Percentiles rank a stretch among this genome's conserved stretches.
These are phyloP conservation scores for Pangasius larnaudii DNA, from an alignment of 2,797 vertebrate genomes.

Conservation along the genomic window DNA sequence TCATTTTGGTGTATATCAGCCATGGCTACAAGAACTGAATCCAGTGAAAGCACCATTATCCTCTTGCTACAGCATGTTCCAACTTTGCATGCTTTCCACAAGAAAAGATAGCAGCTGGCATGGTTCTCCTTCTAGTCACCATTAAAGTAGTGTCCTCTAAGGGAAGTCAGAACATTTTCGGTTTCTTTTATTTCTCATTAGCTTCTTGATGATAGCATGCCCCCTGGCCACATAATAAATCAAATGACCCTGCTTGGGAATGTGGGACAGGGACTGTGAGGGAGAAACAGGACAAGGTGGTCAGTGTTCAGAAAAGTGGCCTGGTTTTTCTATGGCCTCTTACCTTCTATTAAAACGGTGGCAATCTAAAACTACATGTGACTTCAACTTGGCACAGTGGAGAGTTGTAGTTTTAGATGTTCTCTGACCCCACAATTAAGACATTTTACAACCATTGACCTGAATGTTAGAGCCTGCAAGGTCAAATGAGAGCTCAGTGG, in stretches of 20 bases:
- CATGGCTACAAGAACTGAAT: constrained; percentile 15
- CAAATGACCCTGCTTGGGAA: constrained; percentile 47
- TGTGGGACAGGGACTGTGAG: constrained; percentile 35
- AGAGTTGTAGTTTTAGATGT: constrained; percentile 19
- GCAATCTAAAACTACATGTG: constrained; percentile 11
- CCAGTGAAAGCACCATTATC: constrained; percentile 1
- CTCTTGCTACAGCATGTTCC: not conserved
- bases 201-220: constrained; percentile 43
- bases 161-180: constrained; percentile 17
- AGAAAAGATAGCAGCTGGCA: constrained; percentile 19
- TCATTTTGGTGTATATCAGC: constrained; percentile 45
- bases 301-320: constrained; percentile 42
- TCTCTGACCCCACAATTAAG: constrained; percentile 17
- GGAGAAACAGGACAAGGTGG: constrained; percentile 33
- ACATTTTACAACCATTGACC: constrained; percentile 12
- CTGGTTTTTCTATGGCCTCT: constrained; percentile 39
- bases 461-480: constrained; percentile 8
- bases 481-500: not conserved
- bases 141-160: constrained; percentile 29
- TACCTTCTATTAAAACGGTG: constrained; percentile 35
- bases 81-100: constrained; percentile 6
- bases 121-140: constrained; percentile 21
- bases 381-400: not conserved
- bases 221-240: constrained; percentile 42
- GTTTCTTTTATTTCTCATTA: constrained; percentile 46